Evolutionary conservation across 1,140 invertebrate species (phyloP), one percentile per base, ranked within the genome.

Genomic region (Pollicipes pollicipes): DNA sequence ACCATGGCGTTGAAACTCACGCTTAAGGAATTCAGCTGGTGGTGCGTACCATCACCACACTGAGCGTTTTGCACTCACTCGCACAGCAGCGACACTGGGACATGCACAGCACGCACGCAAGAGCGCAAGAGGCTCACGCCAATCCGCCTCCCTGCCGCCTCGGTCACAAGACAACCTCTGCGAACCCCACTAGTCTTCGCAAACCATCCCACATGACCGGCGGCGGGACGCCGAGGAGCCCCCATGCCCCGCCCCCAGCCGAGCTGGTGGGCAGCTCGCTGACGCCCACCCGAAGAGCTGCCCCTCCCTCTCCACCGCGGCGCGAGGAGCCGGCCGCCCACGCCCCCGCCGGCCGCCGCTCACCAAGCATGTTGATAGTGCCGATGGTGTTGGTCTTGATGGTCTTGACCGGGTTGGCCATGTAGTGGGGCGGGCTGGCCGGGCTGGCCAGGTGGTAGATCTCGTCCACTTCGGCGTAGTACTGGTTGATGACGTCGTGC

Each of bases 361-460:
- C 81, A 90, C 95, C 96, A 73, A 99, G 83, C 84, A 99, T 93
- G 83, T 99, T 99, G 74, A 99, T 98, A 26, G 97, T 99, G 1
- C 96, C 96, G 74, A 99, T 84, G 27, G 95, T 97, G 80, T 99
- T 99, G 1, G 97, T 99, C 81, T 99, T 99, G 71, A 99, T 95
- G 28, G 97, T 99, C 82, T 99, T 99, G 0, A 99, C 96, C 45
- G 97, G 97, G 84, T 99, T 99, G 76, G 93, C 89, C 97, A 99
- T 99, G 78, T 99, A 99, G 82, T 99, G 96, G 1, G 95, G 95
- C 67, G 97, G 97, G 76, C 93, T 97, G 4, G 97, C 97, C 32
- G 97, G 97, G 77, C 94, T 98, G 1, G 97, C 97, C 74, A 99
- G 83, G 81, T 99, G 97, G 81, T 99, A 99, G 78, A 99, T 98